A percentile compares a stretch with the other conserved stretches of the same genome.
These are phyloP conservation scores for Tenualosa ilisha DNA, from an alignment of 2,797 vertebrate genomes.

Conservation along the genomic window DNA sequence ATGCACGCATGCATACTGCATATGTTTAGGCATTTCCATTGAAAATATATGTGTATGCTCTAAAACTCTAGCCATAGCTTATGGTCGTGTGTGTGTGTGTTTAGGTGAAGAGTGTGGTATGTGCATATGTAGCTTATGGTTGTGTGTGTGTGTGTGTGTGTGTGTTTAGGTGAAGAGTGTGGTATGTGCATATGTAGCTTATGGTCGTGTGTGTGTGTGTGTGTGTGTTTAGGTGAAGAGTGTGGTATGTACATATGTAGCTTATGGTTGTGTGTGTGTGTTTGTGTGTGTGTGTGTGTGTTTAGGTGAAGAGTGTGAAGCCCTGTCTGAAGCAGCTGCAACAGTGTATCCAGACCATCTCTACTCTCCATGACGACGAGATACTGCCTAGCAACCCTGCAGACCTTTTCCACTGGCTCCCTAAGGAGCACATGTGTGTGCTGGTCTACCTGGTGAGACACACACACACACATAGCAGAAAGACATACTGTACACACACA, in stretches of 20 bases:
- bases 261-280: neutral
- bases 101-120: too few relatives aligned
- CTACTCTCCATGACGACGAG: constrained; percentile 96
- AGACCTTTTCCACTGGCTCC: constrained; percentile 98
- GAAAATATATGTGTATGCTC: neutral
- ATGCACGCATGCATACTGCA: too few relatives aligned
- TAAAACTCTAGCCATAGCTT: too few relatives aligned
- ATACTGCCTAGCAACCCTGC: constrained; percentile 97
- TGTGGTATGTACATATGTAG: too few relatives aligned
- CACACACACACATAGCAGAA: constrained; percentile 20
- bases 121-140: too few relatives aligned
- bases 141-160: too few relatives aligned
- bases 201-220: neutral
- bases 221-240: neutral
- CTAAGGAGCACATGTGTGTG: constrained; percentile 77
- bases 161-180: constrained; percentile 63
- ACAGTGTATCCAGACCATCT: constrained; percentile 99
- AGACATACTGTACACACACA: neutral
- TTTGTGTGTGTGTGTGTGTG: neutral
- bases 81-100: neutral
- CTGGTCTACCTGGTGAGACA: constrained; percentile 89
- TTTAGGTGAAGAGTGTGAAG: constrained; percentile 63
- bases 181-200: neutral
- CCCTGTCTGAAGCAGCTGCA: constrained; percentile 92
- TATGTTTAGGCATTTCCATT: too few relatives aligned